Evolutionary conservation across 2,888 invertebrate genomes (phyloP).

Genomic region (Portevinia maculata): DNA sequence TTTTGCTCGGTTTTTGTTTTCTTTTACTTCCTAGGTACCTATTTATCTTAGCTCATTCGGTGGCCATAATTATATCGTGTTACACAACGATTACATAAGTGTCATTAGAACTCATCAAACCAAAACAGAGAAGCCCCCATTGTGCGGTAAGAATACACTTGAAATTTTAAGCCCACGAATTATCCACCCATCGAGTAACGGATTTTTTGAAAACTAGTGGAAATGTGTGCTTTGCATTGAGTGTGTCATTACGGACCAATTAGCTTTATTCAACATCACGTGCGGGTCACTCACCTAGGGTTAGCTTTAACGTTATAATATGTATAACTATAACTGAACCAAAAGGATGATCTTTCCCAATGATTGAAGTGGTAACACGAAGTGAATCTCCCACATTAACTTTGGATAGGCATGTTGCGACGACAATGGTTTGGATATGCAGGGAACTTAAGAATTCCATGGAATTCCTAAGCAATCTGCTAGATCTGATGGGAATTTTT

Average conservation of each 20-base stretch:
- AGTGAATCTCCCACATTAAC: conserved; percentile 4
- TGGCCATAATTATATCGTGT: conserved; percentile 45
- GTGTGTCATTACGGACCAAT: conserved; percentile 33
- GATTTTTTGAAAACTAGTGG: conserved; percentile 24
- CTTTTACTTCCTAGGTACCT: not conserved
- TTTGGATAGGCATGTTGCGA: not conserved
- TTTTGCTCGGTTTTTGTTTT: not conserved
- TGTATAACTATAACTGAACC: too few species aligned
- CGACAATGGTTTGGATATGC: too few species aligned
- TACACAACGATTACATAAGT: conserved; percentile 63
- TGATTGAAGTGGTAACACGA: conserved; percentile 7
- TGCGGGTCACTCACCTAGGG: conserved; percentile 28
- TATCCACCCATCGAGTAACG: conserved; percentile 13
- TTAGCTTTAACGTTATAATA: too few species aligned
- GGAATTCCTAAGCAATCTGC: too few species aligned
- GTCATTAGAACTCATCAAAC: conserved; percentile 62
- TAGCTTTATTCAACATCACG: conserved; percentile 14
- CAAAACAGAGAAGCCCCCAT: conserved; percentile 23
- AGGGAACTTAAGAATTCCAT: conserved; percentile 5
- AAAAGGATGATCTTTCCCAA: not conserved
- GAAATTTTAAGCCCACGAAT: not conserved
- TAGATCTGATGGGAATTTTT: too few species aligned
- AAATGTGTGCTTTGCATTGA: too few species aligned
- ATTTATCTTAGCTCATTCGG: conserved; percentile 7
- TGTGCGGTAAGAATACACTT: too few species aligned